Conservation (phyloP, 1,140 invertebrate species). For the Acromyrmex heyeri region DNA sequence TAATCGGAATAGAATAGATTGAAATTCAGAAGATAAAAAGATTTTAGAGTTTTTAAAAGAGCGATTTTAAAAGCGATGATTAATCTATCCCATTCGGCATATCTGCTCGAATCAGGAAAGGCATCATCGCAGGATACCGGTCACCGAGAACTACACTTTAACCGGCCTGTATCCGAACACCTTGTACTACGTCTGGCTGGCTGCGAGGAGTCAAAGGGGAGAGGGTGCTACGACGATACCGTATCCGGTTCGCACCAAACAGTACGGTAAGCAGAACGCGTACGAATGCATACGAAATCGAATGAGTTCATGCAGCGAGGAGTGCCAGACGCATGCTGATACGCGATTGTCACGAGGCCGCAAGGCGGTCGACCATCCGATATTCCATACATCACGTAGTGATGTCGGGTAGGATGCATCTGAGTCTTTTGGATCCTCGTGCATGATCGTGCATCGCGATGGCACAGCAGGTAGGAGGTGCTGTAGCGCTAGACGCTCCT, state of each 20-base stretch:
- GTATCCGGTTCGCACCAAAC: constrained; percentile 96
- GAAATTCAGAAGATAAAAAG: not conserved
- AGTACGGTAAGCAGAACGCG: constrained; percentile 95
- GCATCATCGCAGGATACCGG: constrained; percentile 91
- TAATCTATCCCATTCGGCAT: not conserved
- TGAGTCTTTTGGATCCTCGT: not conserved
- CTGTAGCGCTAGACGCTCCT: constrained; percentile 84
- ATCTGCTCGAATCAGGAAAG: constrained; percentile 86
- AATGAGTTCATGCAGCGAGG: constrained; percentile 84
- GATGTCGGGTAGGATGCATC: not conserved
- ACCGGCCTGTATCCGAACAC: constrained; percentile 97
- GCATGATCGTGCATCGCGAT: constrained; percentile 65
- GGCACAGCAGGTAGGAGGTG: constrained; percentile 85
- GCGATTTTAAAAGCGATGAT: not conserved
- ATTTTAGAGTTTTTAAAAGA: not conserved
- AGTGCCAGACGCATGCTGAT: constrained; percentile 81
- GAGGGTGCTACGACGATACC: constrained; percentile 98
- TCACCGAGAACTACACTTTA: constrained; percentile 94
- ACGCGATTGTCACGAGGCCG: constrained; percentile 64
- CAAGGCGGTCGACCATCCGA: not conserved
- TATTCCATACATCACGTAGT: not conserved
- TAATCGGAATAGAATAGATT: not conserved
- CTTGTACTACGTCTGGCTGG: constrained; percentile 98
- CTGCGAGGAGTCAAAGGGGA: constrained; percentile 95
- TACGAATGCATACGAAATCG: constrained; percentile 67